Conservation (phyloP, 2,888 invertebrate genomes). For the Danaus chrysippus region DNA sequence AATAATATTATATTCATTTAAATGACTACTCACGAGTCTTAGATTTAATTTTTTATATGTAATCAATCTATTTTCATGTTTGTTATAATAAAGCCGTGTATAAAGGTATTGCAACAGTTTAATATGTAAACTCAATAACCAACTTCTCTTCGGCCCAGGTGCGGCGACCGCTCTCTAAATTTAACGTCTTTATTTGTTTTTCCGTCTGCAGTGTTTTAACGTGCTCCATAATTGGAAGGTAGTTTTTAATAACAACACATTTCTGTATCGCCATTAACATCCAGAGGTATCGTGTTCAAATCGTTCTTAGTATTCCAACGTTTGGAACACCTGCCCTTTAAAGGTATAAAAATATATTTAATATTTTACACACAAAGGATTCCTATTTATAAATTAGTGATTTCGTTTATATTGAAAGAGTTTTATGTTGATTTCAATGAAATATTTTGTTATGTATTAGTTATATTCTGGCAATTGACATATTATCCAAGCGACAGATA, state of each 20-base stretch:
- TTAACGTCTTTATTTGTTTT: conserved; percentile 77
- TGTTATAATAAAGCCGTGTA: neutral
- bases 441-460: too few species aligned
- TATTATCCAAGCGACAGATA: too few species aligned
- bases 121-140: conserved; percentile 58
- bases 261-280: conserved; percentile 39
- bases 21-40: too few species aligned
- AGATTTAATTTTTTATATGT: too few species aligned
- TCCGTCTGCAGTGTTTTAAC: conserved; percentile 57
- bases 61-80: neutral
- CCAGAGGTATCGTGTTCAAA: conserved; percentile 31
- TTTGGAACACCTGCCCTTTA: conserved; percentile 33
- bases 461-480: too few species aligned
- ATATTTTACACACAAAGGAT: neutral
- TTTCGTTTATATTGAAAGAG: neutral
- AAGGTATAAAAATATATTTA: conserved; percentile 15
- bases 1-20: too few species aligned
- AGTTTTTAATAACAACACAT: conserved; percentile 58
- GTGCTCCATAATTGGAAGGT: conserved; percentile 55
- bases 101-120: conserved; percentile 42
- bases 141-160: conserved; percentile 65
- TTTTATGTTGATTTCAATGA: neutral
- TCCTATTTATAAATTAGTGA: neutral
- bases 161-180: conserved; percentile 74
- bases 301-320: conserved; percentile 27